Evolutionary conservation across 2,113 vertebrate species (phyloP).

Genomic region (Nanorana parkeri): DNA sequence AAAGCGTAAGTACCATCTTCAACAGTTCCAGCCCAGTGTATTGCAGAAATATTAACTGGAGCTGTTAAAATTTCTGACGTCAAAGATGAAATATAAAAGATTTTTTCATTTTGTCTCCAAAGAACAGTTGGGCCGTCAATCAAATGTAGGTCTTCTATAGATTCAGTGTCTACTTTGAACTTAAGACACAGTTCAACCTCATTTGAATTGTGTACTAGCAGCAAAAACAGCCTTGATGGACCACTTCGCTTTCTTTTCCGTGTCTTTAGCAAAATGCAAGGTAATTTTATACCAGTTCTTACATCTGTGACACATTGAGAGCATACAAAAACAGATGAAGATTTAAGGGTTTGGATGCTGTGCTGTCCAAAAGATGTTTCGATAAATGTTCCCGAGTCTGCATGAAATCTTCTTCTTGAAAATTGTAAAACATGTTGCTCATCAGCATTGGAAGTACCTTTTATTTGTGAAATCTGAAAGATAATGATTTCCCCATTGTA

Average conservation of each 20-base stretch:
- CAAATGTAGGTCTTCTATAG: slow-evolving; percentile 74
- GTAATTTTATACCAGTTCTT: slow-evolving; percentile 73
- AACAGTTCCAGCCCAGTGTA: slow-evolving; percentile 79
- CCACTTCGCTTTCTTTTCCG: slow-evolving; percentile 57
- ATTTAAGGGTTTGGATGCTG: slow-evolving; percentile 61
- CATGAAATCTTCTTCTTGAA: slow-evolving; percentile 74
- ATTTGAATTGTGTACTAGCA: slow-evolving; percentile 75
- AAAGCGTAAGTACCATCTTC: slow-evolving; percentile 73
- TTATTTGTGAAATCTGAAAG: slow-evolving; percentile 71
- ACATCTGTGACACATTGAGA: slow-evolving; percentile 73
- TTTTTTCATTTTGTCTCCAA: slow-evolving; percentile 74
- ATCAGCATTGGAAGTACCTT: slow-evolving; percentile 37
- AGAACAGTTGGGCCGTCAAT: slow-evolving; percentile 83
- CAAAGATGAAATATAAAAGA: slow-evolving; percentile 75
- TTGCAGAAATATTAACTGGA: slow-evolving; percentile 72
- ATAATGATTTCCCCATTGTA: slow-evolving; percentile 79
- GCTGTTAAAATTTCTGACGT: slow-evolving; percentile 69
- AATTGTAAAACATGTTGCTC: slow-evolving; percentile 67
- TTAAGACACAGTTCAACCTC: slow-evolving; percentile 71
- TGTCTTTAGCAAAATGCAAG: slow-evolving; percentile 77
- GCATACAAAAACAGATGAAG: slow-evolving; percentile 70
- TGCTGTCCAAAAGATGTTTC: slow-evolving; percentile 69
- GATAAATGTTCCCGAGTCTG: slow-evolving; percentile 69
- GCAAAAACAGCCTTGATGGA: slow-evolving; percentile 74
- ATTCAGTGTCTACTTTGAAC: slow-evolving; percentile 78